These are phyloP conservation scores for Muscicapa adusta DNA, from an alignment of 2,113 vertebrate species.

Conservation along the genomic window DNA sequence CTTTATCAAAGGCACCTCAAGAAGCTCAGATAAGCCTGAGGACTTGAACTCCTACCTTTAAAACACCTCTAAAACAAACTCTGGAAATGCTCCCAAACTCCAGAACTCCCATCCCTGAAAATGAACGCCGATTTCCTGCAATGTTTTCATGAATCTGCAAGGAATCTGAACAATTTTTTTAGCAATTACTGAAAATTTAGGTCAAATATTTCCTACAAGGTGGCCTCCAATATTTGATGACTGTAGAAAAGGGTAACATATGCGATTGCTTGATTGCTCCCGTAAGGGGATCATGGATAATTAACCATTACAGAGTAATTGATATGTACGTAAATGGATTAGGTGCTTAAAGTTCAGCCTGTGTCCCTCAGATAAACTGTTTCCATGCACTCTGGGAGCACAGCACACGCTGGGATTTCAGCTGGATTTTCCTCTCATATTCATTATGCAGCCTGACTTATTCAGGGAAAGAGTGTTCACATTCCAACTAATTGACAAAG, in stretches of 20 bases:
- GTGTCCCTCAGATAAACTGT: background rate
- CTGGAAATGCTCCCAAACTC: background rate
- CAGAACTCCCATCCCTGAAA: background rate
- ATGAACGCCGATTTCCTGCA: fast-evolving
- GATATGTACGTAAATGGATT: background rate
- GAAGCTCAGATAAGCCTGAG: background rate
- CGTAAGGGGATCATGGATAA: background rate
- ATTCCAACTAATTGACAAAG: background rate
- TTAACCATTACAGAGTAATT: background rate
- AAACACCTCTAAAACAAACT: background rate
- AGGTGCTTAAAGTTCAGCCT: background rate
- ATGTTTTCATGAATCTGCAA: background rate
- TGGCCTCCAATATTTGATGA: background rate
- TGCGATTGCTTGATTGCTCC: background rate
- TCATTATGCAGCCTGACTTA: background rate
- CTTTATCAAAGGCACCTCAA: background rate
- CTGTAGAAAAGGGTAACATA: background rate
- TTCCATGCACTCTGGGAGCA: background rate
- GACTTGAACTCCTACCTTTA: background rate
- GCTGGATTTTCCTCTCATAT: background rate
- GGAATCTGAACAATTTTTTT: background rate
- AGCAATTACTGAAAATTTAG: background rate
- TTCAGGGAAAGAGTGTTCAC: background rate
- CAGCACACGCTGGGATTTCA: background rate
- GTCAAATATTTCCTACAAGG: background rate